Base-by-base conservation (phyloP, 1,140 invertebrate genomes). In the Nasonia vitripennis region DNA sequence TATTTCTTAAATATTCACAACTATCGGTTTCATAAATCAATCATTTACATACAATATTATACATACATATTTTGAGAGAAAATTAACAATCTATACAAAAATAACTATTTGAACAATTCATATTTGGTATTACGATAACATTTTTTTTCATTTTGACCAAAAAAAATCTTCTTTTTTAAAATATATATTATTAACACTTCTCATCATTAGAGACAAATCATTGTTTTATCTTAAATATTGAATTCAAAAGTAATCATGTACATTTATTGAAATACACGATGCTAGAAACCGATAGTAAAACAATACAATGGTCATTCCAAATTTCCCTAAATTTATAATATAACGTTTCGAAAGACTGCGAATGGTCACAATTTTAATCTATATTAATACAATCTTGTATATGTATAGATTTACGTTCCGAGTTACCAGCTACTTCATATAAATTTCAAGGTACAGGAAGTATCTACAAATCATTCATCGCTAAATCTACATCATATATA, bases 371-470 rank as follows among this genome's bases (percentile, higher is more conserved):
- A 79, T 51, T 51, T 34, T 3, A 75, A 75, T 75, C 31, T 75
- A 68, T 41, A 73, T 81, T 48, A 85, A 85, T 87, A 68, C 85
- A 86, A 88, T 62, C 27, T 62, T 85, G 82, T 83, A 81, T 87
- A 86, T 86, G 81, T 83, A 83, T 88, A 83, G 70, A 48, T 71
- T 45, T 81, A 71, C 7, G 11, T 81, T 71, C 6, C 27, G 70
- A 71, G 70, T 81, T 81, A 48, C 27, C 41, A 51, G 31, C 87
- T 91, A 91, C 87, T 82, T 91, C 88, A 91, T 91, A 92, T 89
- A 91, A 91, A 91, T 91, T 91, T 91, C 87, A 91, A 92, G 90
- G 91, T 92, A 91, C 90, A 89, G 89, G 90, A 90, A 90, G 90
- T 92, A 92, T 91, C 91, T 92, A 92, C 90, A 92, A 89, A 87